Conservation (phyloP, 2,113 vertebrate species). For the Myocastor coypus region DNA sequence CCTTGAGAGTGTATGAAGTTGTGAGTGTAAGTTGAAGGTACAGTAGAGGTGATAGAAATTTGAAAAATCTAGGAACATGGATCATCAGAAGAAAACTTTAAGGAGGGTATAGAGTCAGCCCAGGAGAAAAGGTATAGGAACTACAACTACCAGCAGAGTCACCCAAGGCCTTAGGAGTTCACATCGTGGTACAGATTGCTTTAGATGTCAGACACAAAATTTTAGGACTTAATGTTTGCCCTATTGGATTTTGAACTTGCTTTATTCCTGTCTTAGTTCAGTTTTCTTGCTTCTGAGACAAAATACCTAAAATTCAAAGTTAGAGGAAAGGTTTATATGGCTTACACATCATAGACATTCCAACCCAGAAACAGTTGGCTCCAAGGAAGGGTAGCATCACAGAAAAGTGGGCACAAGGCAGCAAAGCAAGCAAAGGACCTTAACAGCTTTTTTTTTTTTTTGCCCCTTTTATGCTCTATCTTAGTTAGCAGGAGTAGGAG, state of each 20-base stretch:
- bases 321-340: not conserved
- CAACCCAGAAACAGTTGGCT: not conserved
- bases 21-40: not conserved
- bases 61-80: not conserved
- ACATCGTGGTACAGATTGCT: not conserved
- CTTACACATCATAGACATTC: not conserved
- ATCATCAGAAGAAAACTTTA: not conserved
- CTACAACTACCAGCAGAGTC: not conserved
- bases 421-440: not conserved
- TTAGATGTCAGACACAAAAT: not conserved
- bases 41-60: not conserved
- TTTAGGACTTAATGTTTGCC: not conserved
- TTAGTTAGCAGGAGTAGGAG: not conserved
- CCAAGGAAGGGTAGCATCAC: not conserved
- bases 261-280: not conserved
- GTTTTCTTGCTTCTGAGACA: not conserved
- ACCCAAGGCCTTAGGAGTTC: not conserved
- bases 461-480: not conserved
- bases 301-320: not conserved
- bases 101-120: not conserved
- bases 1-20: not conserved
- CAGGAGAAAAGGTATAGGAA: not conserved
- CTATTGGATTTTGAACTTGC: not conserved
- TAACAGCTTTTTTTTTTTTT: not conserved
- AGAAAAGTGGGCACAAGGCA: not conserved